Conservation (phyloP, 2,113 vertebrate genomes). For the Nymphicus hollandicus region DNA sequence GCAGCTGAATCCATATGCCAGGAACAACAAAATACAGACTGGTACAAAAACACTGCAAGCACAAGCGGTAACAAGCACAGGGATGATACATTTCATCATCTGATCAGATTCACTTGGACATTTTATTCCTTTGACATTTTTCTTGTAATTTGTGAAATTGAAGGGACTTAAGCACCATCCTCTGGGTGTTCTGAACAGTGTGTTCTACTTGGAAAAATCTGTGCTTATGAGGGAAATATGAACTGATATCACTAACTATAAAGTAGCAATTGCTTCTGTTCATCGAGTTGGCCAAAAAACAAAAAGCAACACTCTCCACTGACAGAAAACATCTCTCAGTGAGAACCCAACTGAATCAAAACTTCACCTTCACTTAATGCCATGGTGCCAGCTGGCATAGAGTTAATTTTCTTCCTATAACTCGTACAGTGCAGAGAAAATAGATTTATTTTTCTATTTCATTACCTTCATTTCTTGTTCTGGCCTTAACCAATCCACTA, state of each 20-base stretch:
- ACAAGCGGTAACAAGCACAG: neutral
- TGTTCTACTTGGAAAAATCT: neutral
- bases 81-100: neutral
- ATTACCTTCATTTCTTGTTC: neutral
- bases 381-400: neutral
- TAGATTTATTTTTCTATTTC: neutral
- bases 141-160: neutral
- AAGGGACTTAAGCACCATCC: neutral
- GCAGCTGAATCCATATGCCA: neutral
- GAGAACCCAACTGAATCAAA: neutral
- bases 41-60: neutral
- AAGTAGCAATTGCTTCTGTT: neutral
- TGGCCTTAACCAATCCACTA: neutral
- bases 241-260: neutral
- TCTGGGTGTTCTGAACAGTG: neutral
- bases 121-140: constrained; percentile 17
- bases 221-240: neutral
- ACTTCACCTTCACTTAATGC: neutral
- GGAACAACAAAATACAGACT: neutral
- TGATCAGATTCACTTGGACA: neutral
- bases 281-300: neutral
- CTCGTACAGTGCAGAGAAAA: neutral
- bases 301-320: neutral
- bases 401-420: neutral
- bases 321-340: neutral